Percentiles rank a stretch among this genome's conserved stretches.
Evolutionary conservation across 92 coral and sea anemone species (phyloP).

Genomic region (Meandrina meandrites): DNA sequence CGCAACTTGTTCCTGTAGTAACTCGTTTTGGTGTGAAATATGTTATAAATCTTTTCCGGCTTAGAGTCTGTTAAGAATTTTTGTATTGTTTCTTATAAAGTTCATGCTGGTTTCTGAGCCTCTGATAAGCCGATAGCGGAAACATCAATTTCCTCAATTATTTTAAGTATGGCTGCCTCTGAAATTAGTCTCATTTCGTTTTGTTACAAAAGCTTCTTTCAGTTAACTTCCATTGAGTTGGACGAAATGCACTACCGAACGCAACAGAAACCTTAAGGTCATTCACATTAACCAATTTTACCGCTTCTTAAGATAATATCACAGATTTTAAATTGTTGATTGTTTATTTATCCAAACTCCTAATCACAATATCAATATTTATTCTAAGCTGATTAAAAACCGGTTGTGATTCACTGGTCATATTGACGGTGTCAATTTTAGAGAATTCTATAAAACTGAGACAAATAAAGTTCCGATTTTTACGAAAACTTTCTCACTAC

Average conservation of each 20-base stretch:
- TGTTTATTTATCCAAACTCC: not conserved
- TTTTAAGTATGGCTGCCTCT: not conserved
- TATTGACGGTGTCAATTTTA: not conserved
- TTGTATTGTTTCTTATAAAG: slow-evolving; percentile 1
- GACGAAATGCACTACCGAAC: not conserved
- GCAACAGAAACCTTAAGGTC: not conserved
- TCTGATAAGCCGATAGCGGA: slow-evolving; percentile 26
- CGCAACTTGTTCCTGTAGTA: slow-evolving; percentile 9
- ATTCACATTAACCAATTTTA: not conserved
- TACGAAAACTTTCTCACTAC: not conserved
- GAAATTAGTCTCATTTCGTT: not conserved
- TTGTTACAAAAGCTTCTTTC: not conserved
- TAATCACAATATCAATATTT: slow-evolving; percentile 18
- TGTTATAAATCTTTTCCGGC: slow-evolving; percentile 11
- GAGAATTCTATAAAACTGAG: not conserved
- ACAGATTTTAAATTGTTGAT: not conserved
- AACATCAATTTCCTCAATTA: slow-evolving; percentile 32
- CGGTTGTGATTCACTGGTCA: not conserved
- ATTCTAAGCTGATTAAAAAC: not conserved
- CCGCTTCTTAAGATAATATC: not conserved
- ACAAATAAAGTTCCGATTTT: not conserved
- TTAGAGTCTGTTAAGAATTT: not conserved
- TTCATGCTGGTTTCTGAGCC: slow-evolving; percentile 36
- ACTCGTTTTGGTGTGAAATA: not conserved
- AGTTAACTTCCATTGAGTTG: not conserved